These are phyloP conservation scores for Macroglossus sobrinus DNA, from an alignment of 2,113 vertebrate species.

Conservation along the genomic window DNA sequence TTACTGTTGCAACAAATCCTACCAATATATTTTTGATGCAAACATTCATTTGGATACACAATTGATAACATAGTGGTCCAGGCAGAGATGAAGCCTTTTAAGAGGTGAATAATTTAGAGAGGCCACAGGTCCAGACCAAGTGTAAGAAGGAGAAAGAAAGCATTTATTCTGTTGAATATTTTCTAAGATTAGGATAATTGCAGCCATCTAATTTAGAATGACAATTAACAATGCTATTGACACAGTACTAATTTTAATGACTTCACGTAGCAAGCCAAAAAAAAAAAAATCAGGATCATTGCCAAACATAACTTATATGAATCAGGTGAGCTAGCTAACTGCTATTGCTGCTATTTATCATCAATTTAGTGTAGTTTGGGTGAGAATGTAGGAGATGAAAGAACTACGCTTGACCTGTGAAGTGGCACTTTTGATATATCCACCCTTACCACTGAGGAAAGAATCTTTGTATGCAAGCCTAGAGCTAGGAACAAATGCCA, in stretches of 20 bases:
- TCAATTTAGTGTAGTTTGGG: constrained; percentile 64
- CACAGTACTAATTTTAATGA: constrained; percentile 77
- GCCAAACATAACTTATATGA: constrained; percentile 67
- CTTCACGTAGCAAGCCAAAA: constrained; percentile 76
- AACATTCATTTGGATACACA: constrained; percentile 72
- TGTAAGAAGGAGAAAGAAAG: constrained; percentile 80
- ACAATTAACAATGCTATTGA: constrained; percentile 76
- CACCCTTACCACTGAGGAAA: constrained; percentile 84
- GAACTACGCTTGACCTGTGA: constrained; percentile 86
- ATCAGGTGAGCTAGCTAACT: constrained; percentile 70
- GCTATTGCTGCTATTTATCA: constrained; percentile 65
- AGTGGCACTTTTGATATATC: constrained; percentile 87
- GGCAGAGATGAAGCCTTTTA: constrained; percentile 76
- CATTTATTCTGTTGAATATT: constrained; percentile 82
- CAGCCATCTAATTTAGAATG: constrained; percentile 76
- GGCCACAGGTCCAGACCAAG: constrained; percentile 77
- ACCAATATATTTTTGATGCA: background rate
- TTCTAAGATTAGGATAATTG: constrained; percentile 82
- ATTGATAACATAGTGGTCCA: constrained; percentile 80
- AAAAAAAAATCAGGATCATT: constrained; percentile 75
- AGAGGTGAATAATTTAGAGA: constrained; percentile 78
- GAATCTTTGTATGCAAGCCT: constrained; percentile 85
- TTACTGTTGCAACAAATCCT: background rate
- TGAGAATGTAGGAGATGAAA: constrained; percentile 79
- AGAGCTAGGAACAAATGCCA: constrained; percentile 83